Evolutionary conservation across 2,797 vertebrate species (phyloP).

Genomic region (Gila robusta): DNA sequence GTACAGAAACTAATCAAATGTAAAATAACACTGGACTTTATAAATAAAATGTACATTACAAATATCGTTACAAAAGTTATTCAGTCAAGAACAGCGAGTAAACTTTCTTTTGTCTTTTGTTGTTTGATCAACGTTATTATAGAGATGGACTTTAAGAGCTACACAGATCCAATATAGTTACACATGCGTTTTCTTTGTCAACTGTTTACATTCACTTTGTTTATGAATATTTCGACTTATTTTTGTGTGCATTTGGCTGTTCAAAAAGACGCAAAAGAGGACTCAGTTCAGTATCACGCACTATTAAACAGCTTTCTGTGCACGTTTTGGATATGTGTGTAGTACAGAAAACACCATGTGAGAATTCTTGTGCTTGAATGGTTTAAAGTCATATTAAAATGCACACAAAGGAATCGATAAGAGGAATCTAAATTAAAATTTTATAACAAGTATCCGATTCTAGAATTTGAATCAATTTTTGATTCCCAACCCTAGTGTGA

Average conservation of each 20-base stretch:
- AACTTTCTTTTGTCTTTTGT: neutral
- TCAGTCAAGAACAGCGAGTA: neutral
- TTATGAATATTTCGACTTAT: too few species aligned
- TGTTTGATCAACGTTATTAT: neutral
- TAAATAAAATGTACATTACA: too few species aligned
- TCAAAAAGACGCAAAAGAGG: neutral
- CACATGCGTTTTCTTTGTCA: neutral
- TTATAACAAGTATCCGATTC: neutral
- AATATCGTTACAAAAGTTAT: neutral
- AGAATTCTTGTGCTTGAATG: neutral
- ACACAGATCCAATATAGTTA: neutral
- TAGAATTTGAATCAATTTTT: neutral
- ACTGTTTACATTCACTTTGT: neutral
- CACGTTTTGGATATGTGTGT: neutral
- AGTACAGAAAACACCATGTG: neutral
- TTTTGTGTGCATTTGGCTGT: neutral
- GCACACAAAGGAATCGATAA: neutral
- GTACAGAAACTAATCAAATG: neutral
- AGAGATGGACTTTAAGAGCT: neutral
- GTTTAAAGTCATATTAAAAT: neutral
- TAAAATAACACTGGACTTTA: neutral
- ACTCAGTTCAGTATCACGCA: too few species aligned
- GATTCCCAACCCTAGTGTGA: neutral
- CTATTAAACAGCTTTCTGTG: too few species aligned
- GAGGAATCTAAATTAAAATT: neutral